Base-by-base conservation (phyloP, 1,140 invertebrate genomes). In the Acyrthosiphon pisum region DNA sequence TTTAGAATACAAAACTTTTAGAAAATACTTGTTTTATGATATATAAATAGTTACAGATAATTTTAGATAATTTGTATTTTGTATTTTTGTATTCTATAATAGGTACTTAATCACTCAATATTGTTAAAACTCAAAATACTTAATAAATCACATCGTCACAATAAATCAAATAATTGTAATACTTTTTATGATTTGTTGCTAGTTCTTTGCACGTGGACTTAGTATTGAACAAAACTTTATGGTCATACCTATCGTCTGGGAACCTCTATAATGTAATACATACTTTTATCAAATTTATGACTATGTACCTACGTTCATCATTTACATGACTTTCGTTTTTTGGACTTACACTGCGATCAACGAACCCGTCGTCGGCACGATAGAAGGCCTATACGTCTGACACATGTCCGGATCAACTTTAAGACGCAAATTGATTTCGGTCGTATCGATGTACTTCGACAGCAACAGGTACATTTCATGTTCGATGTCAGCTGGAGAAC, bases 371-470 rank as follows among this genome's bases (percentile, higher is more conserved):
- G 96, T 95, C 30, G 95, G 90, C 3, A 94, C 93, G 30, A 94
- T 93, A 7, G 76, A 84, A 11, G 50, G 23, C 35, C 60, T n/a
- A 14, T n/a, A 56, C 44, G 86, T 93, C 50, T 97, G 96, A 92
- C 96, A 97, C 96, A 97, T 96, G 94, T 96, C 95, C 30, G 95
- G 94, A 90, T 96, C 96, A 2, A 97, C 96, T 81, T 95, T 95
- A 22, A 97, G 95, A 35, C 95, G 95, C 90, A 96, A 95, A 94
- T 95, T 95, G 0, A 96, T 94, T 35, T 96, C 96, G 6, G 96
- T 96, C 11, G 95, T 93, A 0, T 94, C 94, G 2, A 95, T 95
- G 94, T 96, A 95, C 46, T 53, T 93, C 7, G 84, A 81, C 44
- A 94, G n/a, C 44, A 68, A 18, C 0, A 96, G 95, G 56, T 95